Percentiles rank a stretch among this genome's conserved stretches.
Conservation (phyloP, 2,797 vertebrate species). For the Enteromius afrohamiltoni region DNA sequence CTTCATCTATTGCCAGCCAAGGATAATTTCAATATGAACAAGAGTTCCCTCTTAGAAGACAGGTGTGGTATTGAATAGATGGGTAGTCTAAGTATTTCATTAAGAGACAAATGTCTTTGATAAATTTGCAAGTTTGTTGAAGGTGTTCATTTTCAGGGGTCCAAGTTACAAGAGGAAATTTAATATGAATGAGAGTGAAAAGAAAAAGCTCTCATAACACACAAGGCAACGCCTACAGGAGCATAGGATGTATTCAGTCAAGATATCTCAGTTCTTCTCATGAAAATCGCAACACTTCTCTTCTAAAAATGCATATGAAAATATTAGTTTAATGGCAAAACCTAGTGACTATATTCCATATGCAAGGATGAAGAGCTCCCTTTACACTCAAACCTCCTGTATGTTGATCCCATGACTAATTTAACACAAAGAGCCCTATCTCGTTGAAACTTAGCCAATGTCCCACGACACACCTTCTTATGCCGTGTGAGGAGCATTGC, state of each 20-base stretch:
- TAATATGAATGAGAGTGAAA: slow-evolving; percentile 51
- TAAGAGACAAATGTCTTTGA: slow-evolving; percentile 54
- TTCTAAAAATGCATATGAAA: slow-evolving; percentile 54
- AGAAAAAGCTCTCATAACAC: slow-evolving; percentile 60
- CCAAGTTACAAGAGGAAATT: slow-evolving; percentile 72
- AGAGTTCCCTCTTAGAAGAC: slow-evolving; percentile 75
- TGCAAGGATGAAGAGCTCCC: slow-evolving; percentile 72
- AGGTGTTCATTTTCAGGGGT: slow-evolving; percentile 68
- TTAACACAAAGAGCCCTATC: slow-evolving; percentile 73
- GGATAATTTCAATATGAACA: slow-evolving; percentile 81
- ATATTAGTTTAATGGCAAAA: slow-evolving; percentile 50
- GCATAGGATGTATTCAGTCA: slow-evolving; percentile 71
- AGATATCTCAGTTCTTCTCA: slow-evolving; percentile 67
- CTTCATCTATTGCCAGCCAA: slow-evolving; percentile 77
- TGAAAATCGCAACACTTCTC: slow-evolving; percentile 59
- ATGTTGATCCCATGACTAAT: slow-evolving; percentile 72
- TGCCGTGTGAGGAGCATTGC: slow-evolving; percentile 79
- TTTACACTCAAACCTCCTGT: slow-evolving; percentile 70
- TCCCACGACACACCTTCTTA: slow-evolving; percentile 78
- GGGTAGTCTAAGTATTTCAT: slow-evolving; percentile 33
- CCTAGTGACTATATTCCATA: slow-evolving; percentile 78
- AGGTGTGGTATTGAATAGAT: slow-evolving; percentile 21
- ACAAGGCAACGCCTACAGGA: slow-evolving; percentile 69
- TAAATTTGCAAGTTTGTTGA: slow-evolving; percentile 48
- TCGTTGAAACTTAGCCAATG: slow-evolving; percentile 73